These are phyloP conservation scores for Sciurus vulgaris DNA, from an alignment of 2,797 vertebrate species.

Conservation along the genomic window DNA sequence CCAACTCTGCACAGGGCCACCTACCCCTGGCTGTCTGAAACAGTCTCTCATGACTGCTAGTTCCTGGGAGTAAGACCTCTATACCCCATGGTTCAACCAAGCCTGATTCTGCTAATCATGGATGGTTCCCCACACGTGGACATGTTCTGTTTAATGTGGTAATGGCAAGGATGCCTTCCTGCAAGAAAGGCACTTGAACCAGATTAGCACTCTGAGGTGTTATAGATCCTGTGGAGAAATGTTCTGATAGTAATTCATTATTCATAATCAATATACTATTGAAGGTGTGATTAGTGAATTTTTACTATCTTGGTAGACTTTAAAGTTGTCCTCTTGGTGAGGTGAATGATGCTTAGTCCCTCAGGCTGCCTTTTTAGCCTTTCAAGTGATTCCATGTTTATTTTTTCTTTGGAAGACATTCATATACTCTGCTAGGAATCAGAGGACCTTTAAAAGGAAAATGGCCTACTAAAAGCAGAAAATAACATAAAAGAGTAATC, in stretches of 20 bases:
- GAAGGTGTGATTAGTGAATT: not conserved
- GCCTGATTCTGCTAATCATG: too few relatives aligned
- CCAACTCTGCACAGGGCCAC: too few relatives aligned
- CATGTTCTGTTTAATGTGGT: not conserved
- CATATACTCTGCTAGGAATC: not conserved
- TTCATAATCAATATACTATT: not conserved
- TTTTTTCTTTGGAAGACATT: conserved; percentile 49
- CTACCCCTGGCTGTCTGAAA: too few relatives aligned
- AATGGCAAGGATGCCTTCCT: not conserved
- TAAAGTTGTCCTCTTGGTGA: not conserved
- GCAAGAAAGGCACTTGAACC: not conserved
- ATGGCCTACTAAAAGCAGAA: conserved; percentile 28
- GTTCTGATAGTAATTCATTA: not conserved
- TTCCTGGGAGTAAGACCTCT: too few relatives aligned
- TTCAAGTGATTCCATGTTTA: conserved; percentile 1
- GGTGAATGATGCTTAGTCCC: not conserved
- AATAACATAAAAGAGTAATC: not conserved
- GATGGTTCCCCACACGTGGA: too few relatives aligned
- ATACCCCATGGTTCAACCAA: too few relatives aligned
- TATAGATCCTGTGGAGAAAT: not conserved
- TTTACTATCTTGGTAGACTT: conserved; percentile 29
- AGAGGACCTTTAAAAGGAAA: conserved; percentile 27
- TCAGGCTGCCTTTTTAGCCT: not conserved
- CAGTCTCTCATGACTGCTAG: too few relatives aligned
- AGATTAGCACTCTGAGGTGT: not conserved